A percentile compares a stretch with the other conserved stretches of the same genome.
Conservation (phyloP, 2,797 vertebrate species). For the Zalophus californianus region DNA sequence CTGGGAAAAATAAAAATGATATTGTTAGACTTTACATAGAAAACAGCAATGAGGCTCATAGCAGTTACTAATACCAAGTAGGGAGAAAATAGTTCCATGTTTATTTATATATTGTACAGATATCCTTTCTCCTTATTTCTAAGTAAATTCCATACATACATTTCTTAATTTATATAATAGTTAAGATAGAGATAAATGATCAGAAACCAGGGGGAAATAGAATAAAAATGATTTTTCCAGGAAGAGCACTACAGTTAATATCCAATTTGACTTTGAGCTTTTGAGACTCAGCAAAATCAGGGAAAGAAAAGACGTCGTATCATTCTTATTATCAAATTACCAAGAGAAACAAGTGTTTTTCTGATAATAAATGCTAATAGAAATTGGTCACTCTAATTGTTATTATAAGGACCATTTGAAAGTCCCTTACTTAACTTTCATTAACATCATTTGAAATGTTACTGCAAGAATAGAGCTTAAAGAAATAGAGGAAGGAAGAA, state of each 20-base stretch:
- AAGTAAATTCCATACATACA: neutral
- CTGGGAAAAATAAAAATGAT: slow-evolving; percentile 48
- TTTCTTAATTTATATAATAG: slow-evolving; percentile 11
- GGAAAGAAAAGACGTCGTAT: neutral
- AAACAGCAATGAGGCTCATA: neutral
- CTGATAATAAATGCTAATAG: slow-evolving; percentile 15
- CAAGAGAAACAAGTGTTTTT: slow-evolving; percentile 8
- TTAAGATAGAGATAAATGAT: slow-evolving; percentile 34
- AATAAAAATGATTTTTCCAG: slow-evolving; percentile 1
- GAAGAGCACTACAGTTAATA: neutral
- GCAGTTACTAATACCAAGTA: neutral
- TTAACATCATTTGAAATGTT: slow-evolving; percentile 19
- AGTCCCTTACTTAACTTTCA: neutral
- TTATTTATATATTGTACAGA: neutral
- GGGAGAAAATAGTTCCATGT: neutral
- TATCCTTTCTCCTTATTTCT: slow-evolving; percentile 20
- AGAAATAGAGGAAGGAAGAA: neutral
- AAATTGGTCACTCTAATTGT: neutral
- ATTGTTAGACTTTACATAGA: neutral
- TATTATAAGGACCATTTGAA: slow-evolving; percentile 6
- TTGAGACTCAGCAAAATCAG: slow-evolving; percentile 14
- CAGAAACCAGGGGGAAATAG: slow-evolving; percentile 21
- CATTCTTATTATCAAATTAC: slow-evolving; percentile 6
- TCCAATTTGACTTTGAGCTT: neutral
- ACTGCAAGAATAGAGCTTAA: neutral